phyloP scores from a whole-genome alignment of 2,113 vertebrate genomes.

The Natator depressus region DNA sequence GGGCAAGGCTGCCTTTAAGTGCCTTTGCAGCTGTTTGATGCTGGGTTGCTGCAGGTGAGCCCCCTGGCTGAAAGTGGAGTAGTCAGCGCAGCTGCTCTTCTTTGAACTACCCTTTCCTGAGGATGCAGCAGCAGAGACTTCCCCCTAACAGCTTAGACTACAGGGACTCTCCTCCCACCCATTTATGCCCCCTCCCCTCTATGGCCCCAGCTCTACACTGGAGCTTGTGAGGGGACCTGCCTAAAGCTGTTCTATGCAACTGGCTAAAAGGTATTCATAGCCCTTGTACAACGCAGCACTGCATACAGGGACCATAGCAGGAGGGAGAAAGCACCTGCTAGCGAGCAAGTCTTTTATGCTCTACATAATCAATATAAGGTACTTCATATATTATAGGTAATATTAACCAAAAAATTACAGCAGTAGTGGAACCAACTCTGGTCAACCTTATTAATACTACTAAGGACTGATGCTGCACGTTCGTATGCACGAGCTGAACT shows the following conservation, averaged over 20 bases:
- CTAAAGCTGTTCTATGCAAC: rapidly evolving
- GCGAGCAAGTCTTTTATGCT: background rate
- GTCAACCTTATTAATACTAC: background rate
- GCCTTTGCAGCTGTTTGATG: background rate
- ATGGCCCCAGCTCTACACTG: rapidly evolving
- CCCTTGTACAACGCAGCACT: background rate
- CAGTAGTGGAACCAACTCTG: background rate
- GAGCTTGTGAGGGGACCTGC: background rate
- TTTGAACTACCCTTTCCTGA: background rate
- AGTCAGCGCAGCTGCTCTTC: rapidly evolving
- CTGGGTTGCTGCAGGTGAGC: background rate
- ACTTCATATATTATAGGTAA: background rate
- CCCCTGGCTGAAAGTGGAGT: background rate
- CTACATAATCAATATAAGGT: background rate
- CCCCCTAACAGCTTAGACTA: rapidly evolving
- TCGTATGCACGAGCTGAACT: background rate
- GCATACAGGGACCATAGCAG: background rate
- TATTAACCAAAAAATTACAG: background rate
- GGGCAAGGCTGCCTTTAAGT: background rate
- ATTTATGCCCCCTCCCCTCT: background rate
- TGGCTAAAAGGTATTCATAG: background rate
- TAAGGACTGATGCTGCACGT: background rate
- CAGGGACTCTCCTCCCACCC: background rate
- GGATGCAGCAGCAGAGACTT: background rate
- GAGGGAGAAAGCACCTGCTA: background rate